Evolutionary conservation across 1,140 invertebrate species (phyloP), one percentile per base, ranked within the genome.

Genomic region (Drosophila bipectinata): DNA sequence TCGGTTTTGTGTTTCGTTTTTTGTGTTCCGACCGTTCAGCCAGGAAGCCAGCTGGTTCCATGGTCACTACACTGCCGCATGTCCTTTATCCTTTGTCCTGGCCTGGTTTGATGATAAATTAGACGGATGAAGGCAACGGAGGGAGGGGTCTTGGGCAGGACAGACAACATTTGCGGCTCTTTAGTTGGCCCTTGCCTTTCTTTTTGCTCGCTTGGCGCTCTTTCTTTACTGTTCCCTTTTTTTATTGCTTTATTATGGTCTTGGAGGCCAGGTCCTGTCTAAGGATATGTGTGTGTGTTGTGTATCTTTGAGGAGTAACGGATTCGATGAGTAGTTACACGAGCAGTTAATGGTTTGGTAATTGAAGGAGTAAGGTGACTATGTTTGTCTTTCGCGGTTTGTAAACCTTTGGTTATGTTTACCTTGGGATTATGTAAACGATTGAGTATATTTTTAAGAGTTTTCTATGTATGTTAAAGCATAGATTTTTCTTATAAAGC

Each of bases 221-320:
- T 15, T 69, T 41, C 52, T 57, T 48, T 37, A 12, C 32, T 28
- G 10, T 34, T 62, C 24, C 59, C n/a, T 48, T 81, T 77, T 84
- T 85, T 85, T 85, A 85, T 85, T 87, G 78, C 78, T 85, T 76
- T 85, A 85, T 85, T 85, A 85, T 82, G 78, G 74, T 67, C 72
- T 56, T 48, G 66, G 59, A 41, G 54, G 34, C 34, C 32, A 69
- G 62, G 69, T 72, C 60, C 66, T 37, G 59, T 57, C 72, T 26
- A 53, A 32, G 14, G 37, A 44, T 37, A 47, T n/a, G 64, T 39
- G 61, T 66, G 48, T 21, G 32, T 54, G 14, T 10, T 21, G 21
- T 21, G 21, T 21, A 21, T 5, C 24, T 26, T 28, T 41, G 55
- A 12, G 14, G 57, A 26, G 61, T 28, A 37, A 57, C 53, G 30